A percentile compares a stretch with the other conserved stretches of the same genome.
phyloP scores from a whole-genome alignment of 2,888 invertebrate genomes.

The Glyphotaelius pellucidus region DNA sequence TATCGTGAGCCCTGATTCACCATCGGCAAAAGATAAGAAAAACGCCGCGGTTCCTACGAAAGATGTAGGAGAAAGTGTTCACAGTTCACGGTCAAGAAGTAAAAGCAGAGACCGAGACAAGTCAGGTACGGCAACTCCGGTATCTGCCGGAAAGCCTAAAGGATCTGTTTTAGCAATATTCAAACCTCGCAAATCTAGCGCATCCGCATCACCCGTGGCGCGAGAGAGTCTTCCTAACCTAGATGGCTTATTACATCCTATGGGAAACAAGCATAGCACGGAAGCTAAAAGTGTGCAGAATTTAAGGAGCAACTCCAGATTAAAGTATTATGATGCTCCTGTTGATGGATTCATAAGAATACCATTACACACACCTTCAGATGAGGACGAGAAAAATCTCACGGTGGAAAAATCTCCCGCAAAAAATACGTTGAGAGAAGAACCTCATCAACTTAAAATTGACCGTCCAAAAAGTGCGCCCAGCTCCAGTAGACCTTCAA shows the following conservation, averaged over 20 bases:
- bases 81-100: slow-evolving; percentile 80
- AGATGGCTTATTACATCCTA: slow-evolving; percentile 73
- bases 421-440: slow-evolving; percentile 53
- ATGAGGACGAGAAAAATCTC: slow-evolving; percentile 75
- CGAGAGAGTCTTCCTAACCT: slow-evolving; percentile 68
- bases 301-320: slow-evolving; percentile 68
- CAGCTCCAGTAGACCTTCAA: slow-evolving; percentile 65
- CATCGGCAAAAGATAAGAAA: slow-evolving; percentile 72
- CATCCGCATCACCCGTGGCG: slow-evolving; percentile 72
- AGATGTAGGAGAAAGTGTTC: slow-evolving; percentile 68
- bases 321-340: slow-evolving; percentile 81
- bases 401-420: slow-evolving; percentile 54
- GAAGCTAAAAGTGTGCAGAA: slow-evolving; percentile 69
- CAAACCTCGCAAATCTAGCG: slow-evolving; percentile 76
- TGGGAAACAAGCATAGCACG: slow-evolving; percentile 71
- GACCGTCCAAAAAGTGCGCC: slow-evolving; percentile 65
- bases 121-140: slow-evolving; percentile 77
- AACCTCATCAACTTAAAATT: slow-evolving; percentile 55
- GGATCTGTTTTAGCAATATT: slow-evolving; percentile 83
- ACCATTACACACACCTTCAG: slow-evolving; percentile 86
- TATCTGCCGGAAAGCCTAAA: slow-evolving; percentile 77
- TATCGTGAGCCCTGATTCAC: slow-evolving; percentile 81
- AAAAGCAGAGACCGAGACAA: slow-evolving; percentile 73
- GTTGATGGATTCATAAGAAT: slow-evolving; percentile 83
- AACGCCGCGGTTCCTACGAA: slow-evolving; percentile 57